Conservation (phyloP, 2,797 vertebrate species). For the Gouania willdenowi region DNA sequence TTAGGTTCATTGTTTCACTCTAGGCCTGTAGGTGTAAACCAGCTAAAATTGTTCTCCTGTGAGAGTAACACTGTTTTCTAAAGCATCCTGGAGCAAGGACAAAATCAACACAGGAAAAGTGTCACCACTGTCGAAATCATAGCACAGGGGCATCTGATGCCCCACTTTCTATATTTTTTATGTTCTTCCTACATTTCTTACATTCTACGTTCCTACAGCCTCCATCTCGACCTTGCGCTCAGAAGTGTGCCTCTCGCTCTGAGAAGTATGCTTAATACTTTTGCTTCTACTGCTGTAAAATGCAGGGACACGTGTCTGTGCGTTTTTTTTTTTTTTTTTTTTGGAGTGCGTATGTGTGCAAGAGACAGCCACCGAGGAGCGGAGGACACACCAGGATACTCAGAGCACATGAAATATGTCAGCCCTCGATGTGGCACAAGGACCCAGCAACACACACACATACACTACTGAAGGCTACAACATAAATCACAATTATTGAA, state of each 20-base stretch:
- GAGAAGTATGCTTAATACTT: slow-evolving; percentile 16
- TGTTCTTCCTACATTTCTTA: slow-evolving; percentile 23
- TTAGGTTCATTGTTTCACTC: slow-evolving; percentile 47
- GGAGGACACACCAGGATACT: slow-evolving; percentile 61
- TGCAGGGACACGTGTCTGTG: background rate
- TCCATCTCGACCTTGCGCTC: slow-evolving; percentile 13
- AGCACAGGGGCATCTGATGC: slow-evolving; percentile 60
- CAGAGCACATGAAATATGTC: slow-evolving; percentile 57
- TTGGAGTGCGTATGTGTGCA: slow-evolving; percentile 4
- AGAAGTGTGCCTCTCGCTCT: slow-evolving; percentile 8
- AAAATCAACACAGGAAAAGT: slow-evolving; percentile 62
- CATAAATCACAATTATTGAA: slow-evolving; percentile 78
- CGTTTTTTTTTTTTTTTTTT: slow-evolving; percentile 4
- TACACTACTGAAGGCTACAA: slow-evolving; percentile 46
- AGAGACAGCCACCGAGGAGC: slow-evolving; percentile 30
- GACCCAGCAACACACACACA: slow-evolving; percentile 56
- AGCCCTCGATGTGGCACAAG: slow-evolving; percentile 48
- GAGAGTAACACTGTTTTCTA: slow-evolving; percentile 49
- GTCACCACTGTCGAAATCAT: slow-evolving; percentile 36
- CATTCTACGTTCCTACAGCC: slow-evolving; percentile 18
- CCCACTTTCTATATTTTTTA: slow-evolving; percentile 50
- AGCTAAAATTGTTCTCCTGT: slow-evolving; percentile 62
- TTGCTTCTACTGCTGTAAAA: slow-evolving; percentile 8
- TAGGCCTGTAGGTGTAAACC: slow-evolving; percentile 44
- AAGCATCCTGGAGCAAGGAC: slow-evolving; percentile 71